phyloP scores from a whole-genome alignment of 2,888 invertebrate species.

The Pilophorus perplexus region DNA sequence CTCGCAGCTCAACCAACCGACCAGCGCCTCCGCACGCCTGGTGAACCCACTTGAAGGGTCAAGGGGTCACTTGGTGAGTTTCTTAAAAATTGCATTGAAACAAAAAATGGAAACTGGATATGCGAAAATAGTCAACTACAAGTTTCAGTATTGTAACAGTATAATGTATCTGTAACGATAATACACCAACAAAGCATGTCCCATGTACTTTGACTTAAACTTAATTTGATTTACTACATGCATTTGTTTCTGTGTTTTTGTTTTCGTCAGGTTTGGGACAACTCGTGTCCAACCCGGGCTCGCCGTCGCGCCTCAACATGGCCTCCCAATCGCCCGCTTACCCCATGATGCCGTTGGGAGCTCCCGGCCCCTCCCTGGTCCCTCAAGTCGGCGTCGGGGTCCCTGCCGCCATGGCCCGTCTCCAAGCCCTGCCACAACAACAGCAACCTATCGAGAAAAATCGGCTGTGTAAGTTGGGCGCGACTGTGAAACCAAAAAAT shows the following conservation, averaged over 20 bases:
- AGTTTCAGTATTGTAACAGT: too few relatives aligned
- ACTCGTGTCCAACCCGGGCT: constrained; percentile 75
- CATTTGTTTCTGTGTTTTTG: neutral
- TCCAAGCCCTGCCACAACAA: constrained; percentile 53
- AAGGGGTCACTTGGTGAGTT: too few relatives aligned
- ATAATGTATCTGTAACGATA: too few relatives aligned
- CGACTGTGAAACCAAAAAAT: neutral
- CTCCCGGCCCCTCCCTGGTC: constrained; percentile 49
- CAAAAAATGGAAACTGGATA: too few relatives aligned
- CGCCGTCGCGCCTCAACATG: constrained; percentile 76
- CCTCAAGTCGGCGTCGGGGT: constrained; percentile 53
- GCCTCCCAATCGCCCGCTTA: constrained; percentile 60
- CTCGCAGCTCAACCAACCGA: too few relatives aligned
- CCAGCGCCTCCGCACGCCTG: too few relatives aligned
- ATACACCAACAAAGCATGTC: too few relatives aligned
- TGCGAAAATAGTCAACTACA: too few relatives aligned
- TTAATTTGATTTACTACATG: too few relatives aligned
- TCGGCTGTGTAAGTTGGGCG: constrained; percentile 48
- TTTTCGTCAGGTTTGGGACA: constrained; percentile 56
- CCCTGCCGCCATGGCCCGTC: constrained; percentile 57
- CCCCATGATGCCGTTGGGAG: constrained; percentile 61
- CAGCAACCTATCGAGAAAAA: constrained; percentile 48
- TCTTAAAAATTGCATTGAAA: too few relatives aligned
- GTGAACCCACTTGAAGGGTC: too few relatives aligned
- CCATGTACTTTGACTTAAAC: too few relatives aligned